Conservation (phyloP, 2,797 vertebrate species). For the Sebastes goodei region DNA sequence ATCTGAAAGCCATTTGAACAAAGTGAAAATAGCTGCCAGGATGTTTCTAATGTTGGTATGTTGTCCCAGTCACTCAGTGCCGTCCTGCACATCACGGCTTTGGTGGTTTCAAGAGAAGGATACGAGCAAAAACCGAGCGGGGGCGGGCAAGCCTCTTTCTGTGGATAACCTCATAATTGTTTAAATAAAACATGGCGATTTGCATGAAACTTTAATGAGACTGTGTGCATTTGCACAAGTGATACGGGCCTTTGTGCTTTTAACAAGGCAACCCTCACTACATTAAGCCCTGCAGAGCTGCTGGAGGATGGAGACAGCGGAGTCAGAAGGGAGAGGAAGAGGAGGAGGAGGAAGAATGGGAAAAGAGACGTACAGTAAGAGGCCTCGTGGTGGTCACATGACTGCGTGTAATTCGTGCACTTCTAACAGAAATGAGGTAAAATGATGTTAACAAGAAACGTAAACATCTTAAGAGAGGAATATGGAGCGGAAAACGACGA, state of each 20-base stretch:
- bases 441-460: conserved; percentile 9
- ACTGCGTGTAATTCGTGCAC: conserved; percentile 1
- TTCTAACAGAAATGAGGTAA: conserved; percentile 9
- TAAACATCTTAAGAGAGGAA: conserved; percentile 4
- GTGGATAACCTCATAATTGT: conserved; percentile 79
- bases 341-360: not conserved
- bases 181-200: conserved; percentile 83
- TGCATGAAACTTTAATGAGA: conserved; percentile 82
- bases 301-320: conserved; percentile 22
- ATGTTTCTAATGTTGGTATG: conserved; percentile 37
- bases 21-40: conserved; percentile 32
- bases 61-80: conserved; percentile 55
- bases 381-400: conserved; percentile 31
- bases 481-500: not conserved
- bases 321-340: conserved; percentile 7
- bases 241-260: conserved; percentile 74
- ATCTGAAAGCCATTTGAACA: not conserved
- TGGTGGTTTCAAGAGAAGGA: conserved; percentile 44
- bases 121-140: conserved; percentile 26
- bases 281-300: conserved; percentile 62
- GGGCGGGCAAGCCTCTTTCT: conserved; percentile 54
- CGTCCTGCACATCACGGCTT: conserved; percentile 17
- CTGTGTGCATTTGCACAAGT: conserved; percentile 75
- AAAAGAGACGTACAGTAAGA: conserved; percentile 22
- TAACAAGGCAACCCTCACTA: conserved; percentile 71